phyloP scores from a whole-genome alignment of 2,888 invertebrate species.

The Hermaeophaga mercurialis region DNA sequence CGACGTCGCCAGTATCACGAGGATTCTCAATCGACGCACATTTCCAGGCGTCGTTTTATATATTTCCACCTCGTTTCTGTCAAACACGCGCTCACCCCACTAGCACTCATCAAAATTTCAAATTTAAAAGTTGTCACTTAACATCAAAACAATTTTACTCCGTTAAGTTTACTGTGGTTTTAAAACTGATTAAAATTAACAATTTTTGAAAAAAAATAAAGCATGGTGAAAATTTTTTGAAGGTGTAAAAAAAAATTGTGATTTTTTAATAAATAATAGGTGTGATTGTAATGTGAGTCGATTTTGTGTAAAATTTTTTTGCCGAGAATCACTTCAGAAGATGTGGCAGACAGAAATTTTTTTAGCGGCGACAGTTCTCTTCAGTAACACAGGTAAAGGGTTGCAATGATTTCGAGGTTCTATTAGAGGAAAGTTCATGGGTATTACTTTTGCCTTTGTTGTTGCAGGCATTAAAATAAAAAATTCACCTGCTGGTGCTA shows the following conservation, averaged over 20 bases:
- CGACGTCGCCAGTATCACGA: constrained; percentile 48
- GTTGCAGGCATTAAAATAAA: constrained; percentile 1
- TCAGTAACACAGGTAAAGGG: constrained; percentile 41
- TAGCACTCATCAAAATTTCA: constrained; percentile 22
- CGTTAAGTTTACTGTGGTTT: constrained; percentile 1
- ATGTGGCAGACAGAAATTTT: constrained; percentile 32
- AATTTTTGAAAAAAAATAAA: background rate
- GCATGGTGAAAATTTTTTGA: constrained; percentile 13
- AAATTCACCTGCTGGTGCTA: constrained; percentile 17
- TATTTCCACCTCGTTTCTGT: constrained; percentile 21
- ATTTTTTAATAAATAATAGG: constrained; percentile 20
- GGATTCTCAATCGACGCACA: constrained; percentile 35
- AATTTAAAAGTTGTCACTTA: constrained; percentile 19
- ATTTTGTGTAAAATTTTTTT: constrained; percentile 21
- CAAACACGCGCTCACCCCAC: constrained; percentile 38
- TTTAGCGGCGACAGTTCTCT: constrained; percentile 35
- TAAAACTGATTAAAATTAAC: constrained; percentile 3
- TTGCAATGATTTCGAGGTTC: constrained; percentile 21
- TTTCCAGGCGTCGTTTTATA: constrained; percentile 23
- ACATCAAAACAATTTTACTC: constrained; percentile 7
- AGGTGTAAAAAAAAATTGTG: constrained; percentile 22
- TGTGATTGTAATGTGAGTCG: constrained; percentile 36
- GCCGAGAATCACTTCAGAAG: constrained; percentile 8
- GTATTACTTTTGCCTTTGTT: constrained; percentile 12
- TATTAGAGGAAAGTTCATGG: constrained; percentile 9